Base-by-base conservation (phyloP, 2,797 vertebrate genomes). In the Hipposideros larvatus region DNA sequence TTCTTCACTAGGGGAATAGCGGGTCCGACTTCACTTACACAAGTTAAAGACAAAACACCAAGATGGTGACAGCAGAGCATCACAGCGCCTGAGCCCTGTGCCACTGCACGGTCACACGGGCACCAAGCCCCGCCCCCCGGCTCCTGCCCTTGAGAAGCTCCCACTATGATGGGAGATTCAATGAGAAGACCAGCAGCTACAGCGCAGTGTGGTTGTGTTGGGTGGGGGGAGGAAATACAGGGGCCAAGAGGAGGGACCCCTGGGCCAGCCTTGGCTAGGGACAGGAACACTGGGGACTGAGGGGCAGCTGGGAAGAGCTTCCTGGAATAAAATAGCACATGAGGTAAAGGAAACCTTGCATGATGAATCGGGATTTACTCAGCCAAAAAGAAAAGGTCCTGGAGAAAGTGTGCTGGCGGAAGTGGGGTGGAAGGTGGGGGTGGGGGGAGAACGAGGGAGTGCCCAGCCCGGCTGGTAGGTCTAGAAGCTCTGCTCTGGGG, bases 71-170 rank as follows among this genome's bases (percentile, higher is more conserved):
- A 41, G 31, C 59, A 82, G 28, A 21, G 11, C 77, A 18, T n/a
- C 21, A 7, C 6, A 7, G 16, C 28, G 4, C 1, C 10, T 4
- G 22, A 31, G 22, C 37, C 24, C 53, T 1, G 59, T 21, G 48
- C 18, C 18, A 5, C 75, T 0, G 11, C 7, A 1, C 0, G 53
- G 68, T 18, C 53, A 2, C 46, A 34, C 0, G 1, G 8, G 53
- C 63, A 31, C 21, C 10, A 24, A 31, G 51, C n/a, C 10, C 0
- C 78, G 2, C 26, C 53, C 0, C 37, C 24, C 55, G 14, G 46
- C 31, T 51, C 31, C 28, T 14, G 9, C 61, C 8, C 41, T 26
- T 19, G 26, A 86, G 86, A 79, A 89, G 66, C 66, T 46, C 43
- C 75, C n/a, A 34, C 3, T 4, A 15, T 4, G 31, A 37, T 22